Evolutionary conservation across 2,113 vertebrate species (phyloP), one percentile per base, ranked within the genome.

Genomic region (Mungos mungo): DNA sequence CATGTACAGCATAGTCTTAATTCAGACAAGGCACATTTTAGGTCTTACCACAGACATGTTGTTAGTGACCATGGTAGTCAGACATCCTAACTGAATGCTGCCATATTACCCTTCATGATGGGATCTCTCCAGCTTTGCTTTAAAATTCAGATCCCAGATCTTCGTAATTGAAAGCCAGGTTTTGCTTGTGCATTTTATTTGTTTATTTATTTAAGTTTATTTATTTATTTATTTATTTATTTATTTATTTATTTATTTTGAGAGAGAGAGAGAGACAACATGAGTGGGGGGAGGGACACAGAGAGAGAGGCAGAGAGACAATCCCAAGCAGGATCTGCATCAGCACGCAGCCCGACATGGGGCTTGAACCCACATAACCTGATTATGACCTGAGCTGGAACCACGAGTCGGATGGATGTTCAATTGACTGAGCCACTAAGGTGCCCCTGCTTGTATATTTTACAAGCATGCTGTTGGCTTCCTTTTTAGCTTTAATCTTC

Each of bases 401-500:
- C 57, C 57, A 23, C 7, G 57, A 60, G 57, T 60, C 2, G 7
- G 57, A 60, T 60, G 57, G 57, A 60, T 60, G 57, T 23, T 60
- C 57, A 60, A 60, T 9, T 60, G 21, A 60, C 57, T 60, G 57
- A 60, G 57, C 57, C 57, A 57, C 57, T 21, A 19, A 57, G 57
- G 57, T 7, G 18, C 57, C 57, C 54, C 16, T 6, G 50, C 50
- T 50, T 50, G 50, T 50, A 13, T 50, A 50, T 50, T 50, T 50
- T 50, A 94, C 97, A 97, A 90, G 47, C 45, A 38, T 72, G 54
- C 65, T 72, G 35, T 69, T 95, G 29, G 16, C 47, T 96, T 96
- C 57, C 65, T 96, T 95, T 89, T 90, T 60, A 90, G 45, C 81
- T 96, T 96, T 95, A 71, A 95, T 96, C 80, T 90, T 96, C 90